These are phyloP conservation scores for Rugalucina vietnamica DNA, from an alignment of 2,888 invertebrate genomes.

Conservation along the genomic window DNA sequence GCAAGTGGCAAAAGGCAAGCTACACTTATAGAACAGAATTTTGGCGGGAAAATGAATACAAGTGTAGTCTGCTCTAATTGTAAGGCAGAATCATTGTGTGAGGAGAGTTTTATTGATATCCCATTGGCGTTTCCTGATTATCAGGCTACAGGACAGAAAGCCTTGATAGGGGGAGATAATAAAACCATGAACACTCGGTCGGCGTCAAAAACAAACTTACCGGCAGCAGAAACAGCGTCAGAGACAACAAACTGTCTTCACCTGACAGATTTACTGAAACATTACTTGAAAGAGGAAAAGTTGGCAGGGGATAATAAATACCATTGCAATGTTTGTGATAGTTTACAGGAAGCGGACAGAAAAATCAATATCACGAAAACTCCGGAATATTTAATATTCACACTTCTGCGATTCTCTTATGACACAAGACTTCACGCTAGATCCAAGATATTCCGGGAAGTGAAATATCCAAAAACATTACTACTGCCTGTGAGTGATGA, in stretches of 20 bases:
- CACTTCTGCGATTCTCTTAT: constrained; percentile 92
- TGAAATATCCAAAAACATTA: constrained; percentile 82
- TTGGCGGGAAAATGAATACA: constrained; percentile 91
- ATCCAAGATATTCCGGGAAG: constrained; percentile 89
- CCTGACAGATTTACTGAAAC: constrained; percentile 91
- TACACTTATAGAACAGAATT: constrained; percentile 88
- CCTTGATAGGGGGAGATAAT: constrained; percentile 60
- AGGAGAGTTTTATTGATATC: constrained; percentile 92
- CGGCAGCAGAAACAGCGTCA: background rate
- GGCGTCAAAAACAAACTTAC: background rate
- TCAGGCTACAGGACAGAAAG: constrained; percentile 52
- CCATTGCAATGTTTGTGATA: constrained; percentile 90
- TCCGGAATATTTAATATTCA: constrained; percentile 91
- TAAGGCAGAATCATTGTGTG: constrained; percentile 89
- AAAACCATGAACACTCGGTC: constrained; percentile 53
- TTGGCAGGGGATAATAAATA: constrained; percentile 93
- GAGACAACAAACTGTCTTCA: constrained; percentile 58
- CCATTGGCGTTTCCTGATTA: constrained; percentile 83
- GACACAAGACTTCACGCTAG: constrained; percentile 89
- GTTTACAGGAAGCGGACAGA: constrained; percentile 91
- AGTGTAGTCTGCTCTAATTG: constrained; percentile 91
- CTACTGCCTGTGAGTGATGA: constrained; percentile 75
- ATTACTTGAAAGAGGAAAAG: constrained; percentile 91
- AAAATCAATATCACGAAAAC: constrained; percentile 89
- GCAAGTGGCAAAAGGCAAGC: background rate